phyloP scores from a whole-genome alignment of 1,140 invertebrate species.

The Vollenhovia emeryi region DNA sequence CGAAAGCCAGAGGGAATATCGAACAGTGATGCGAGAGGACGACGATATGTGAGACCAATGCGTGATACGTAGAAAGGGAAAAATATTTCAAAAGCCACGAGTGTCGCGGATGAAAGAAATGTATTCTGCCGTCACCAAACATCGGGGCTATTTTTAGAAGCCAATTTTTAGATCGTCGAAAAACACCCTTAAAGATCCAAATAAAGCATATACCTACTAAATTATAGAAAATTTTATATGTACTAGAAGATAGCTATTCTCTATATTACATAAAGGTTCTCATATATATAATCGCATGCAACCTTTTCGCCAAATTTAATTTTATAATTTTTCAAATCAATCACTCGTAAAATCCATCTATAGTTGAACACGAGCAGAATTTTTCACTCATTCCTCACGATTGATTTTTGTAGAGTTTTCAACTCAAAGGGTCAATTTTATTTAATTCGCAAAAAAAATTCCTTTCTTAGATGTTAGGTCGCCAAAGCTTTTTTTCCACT shows the following conservation, averaged over 20 bases:
- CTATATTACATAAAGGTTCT: neutral
- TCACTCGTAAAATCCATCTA: constrained; percentile 2
- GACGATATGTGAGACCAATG: constrained; percentile 37
- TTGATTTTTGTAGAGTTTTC: neutral
- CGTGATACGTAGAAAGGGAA: constrained; percentile 28
- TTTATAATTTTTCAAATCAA: neutral
- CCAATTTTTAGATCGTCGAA: constrained; percentile 9
- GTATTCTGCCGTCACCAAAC: neutral
- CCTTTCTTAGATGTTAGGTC: neutral
- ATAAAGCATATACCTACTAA: neutral
- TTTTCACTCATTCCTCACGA: neutral
- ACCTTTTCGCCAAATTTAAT: neutral
- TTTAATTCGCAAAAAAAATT: neutral
- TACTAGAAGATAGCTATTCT: neutral
- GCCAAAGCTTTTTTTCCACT: neutral
- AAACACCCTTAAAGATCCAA: neutral
- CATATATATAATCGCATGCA: neutral
- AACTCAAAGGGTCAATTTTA: constrained; percentile 4
- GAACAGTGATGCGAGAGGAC: constrained; percentile 32
- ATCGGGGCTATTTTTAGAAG: neutral
- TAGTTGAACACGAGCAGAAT: neutral
- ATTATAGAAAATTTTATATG: neutral
- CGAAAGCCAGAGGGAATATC: constrained; percentile 40
- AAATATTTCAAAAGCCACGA: constrained; percentile 37
- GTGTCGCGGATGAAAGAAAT: constrained; percentile 11